phyloP scores from a whole-genome alignment of 2,113 vertebrate genomes.

The Atherinomorus stipes region DNA sequence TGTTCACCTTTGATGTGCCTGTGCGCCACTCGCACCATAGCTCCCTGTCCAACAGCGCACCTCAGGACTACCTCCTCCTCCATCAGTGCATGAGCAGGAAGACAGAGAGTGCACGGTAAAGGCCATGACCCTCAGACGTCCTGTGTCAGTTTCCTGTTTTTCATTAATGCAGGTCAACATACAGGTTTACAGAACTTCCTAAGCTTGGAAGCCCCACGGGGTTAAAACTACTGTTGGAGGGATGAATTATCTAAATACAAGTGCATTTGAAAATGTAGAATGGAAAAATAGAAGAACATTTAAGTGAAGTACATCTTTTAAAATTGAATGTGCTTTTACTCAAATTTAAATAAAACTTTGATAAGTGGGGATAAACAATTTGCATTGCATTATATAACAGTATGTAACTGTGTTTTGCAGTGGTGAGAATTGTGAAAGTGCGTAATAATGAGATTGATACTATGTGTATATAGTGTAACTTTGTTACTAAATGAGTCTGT shows the following conservation, averaged over 20 bases:
- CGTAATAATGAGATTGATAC: not conserved
- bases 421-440: not conserved
- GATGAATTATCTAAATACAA: conserved; percentile 12
- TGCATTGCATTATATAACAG: not conserved
- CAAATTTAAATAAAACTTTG: too few species aligned
- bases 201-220: conserved; percentile 39
- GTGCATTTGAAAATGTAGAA: not conserved
- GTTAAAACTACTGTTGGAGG: conserved; percentile 34
- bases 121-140: conserved; percentile 64
- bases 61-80: conserved; percentile 97
- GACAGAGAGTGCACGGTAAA: conserved; percentile 92
- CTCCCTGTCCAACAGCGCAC: conserved; percentile 92
- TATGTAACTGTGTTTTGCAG: not conserved
- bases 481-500: not conserved
- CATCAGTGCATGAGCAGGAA: conserved; percentile 98
- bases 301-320: not conserved
- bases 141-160: conserved; percentile 78
- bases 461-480: not conserved
- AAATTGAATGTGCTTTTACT: not conserved
- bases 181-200: conserved; percentile 73
- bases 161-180: conserved; percentile 74
- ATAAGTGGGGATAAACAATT: not conserved
- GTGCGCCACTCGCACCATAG: conserved; percentile 85
- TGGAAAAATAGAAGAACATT: conserved; percentile 8
- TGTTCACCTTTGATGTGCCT: conserved; percentile 95